Evolutionary conservation across 2,888 invertebrate species (phyloP).

Genomic region (Philhelius pedissequus): DNA sequence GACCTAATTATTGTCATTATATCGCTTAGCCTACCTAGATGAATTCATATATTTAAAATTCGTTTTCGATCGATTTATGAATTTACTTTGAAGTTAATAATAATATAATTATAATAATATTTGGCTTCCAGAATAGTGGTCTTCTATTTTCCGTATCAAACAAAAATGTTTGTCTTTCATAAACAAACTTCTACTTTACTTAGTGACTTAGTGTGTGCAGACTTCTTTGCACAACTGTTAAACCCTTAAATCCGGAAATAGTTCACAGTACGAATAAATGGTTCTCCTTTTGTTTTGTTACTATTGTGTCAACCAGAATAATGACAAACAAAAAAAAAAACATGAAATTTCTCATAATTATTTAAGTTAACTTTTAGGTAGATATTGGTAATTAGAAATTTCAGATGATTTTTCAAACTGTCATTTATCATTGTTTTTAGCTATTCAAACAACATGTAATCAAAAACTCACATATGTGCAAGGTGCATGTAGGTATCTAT

Average conservation of each 20-base stretch:
- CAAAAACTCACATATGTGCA: slow-evolving; percentile 39
- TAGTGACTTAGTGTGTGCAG: background rate
- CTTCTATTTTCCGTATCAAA: background rate
- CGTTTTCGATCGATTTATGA: too few species aligned
- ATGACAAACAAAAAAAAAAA: slow-evolving; percentile 1
- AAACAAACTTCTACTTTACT: too few species aligned
- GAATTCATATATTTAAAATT: too few species aligned
- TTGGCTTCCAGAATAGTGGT: background rate
- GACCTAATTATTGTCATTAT: too few species aligned
- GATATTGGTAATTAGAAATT: slow-evolving; percentile 40
- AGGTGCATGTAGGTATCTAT: background rate
- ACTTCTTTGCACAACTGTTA: background rate
- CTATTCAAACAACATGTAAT: slow-evolving; percentile 45
- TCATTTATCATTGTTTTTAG: slow-evolving; percentile 36
- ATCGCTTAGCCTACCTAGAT: too few species aligned
- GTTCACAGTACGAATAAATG: background rate
- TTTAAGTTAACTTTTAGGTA: slow-evolving; percentile 4
- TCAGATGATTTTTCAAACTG: slow-evolving; percentile 35
- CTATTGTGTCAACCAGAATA: background rate
- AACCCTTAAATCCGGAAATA: slow-evolving; percentile 19
- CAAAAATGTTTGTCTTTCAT: background rate
- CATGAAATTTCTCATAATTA: slow-evolving; percentile 15
- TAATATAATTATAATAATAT: too few species aligned
- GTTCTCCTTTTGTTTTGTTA: background rate
- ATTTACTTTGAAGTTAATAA: too few species aligned